Evolutionary conservation across 1,140 invertebrate genomes (phyloP), one percentile per base, ranked within the genome.

Genomic region (Formica selysi): DNA sequence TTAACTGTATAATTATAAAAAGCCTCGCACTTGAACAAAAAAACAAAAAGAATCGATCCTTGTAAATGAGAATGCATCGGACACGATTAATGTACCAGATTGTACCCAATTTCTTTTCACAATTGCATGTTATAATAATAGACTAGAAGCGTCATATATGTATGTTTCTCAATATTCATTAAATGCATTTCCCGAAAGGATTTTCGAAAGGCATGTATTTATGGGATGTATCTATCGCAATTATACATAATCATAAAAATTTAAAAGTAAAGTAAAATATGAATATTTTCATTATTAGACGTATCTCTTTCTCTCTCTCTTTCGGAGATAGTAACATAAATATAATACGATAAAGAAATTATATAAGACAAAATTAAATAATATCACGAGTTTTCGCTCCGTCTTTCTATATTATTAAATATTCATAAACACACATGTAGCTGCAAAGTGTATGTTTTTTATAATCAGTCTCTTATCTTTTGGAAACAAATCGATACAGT

Each of bases 61-160:
- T 3, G 5, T 57, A 54, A 57, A 36, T 29, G 44, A 16, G 6
- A 51, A 51, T 51, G 48, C 48, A 51, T 51, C 0, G 41, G 10
- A 7, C 3, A 54, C 13, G 7, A 16, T 57, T 73, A 59, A 74
- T 38, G 6, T 6, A 10, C 2, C 29, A 19, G 4, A 73, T 57
- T 19, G 48, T 6, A 57, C 19, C 5, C n/a, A 59, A 59, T 74
- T 74, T 59, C 32, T 61, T 59, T 7, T 13, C 19, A 3, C 54
- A 59, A 74, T 59, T 74, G 36, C 26, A 16, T 13, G n/a, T 3
- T 7, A 59, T 22, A 74, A 59, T 74, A 74, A 13, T 7, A 59
- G 0, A 16, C 1, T 22, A 32, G 3, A 59, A 59, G 2, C n/a
- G n/a, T 1, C 6, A 26, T 68, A n/a, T 59, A 59, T 48, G 22